Evolutionary conservation across 2,888 invertebrate species (phyloP).

Genomic region (Scaeva pyrastri): DNA sequence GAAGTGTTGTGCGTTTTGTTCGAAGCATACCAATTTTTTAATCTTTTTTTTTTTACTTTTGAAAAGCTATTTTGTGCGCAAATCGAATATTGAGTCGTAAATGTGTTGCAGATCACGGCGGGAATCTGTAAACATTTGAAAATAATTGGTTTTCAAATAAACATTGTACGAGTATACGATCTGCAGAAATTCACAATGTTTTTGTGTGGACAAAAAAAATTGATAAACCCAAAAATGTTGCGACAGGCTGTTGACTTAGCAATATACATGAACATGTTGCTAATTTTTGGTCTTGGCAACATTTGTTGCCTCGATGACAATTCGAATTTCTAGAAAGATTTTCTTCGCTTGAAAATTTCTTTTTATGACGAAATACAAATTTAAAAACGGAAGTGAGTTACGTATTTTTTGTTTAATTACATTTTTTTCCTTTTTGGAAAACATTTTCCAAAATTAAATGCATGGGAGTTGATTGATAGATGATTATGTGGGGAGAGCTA

Average conservation of each 20-base stretch:
- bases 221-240: background rate
- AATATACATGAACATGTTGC: slow-evolving; percentile 41
- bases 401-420: background rate
- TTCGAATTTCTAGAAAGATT: background rate
- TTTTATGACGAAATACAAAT: background rate
- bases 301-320: background rate
- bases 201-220: background rate
- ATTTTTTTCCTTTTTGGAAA: slow-evolving; percentile 5
- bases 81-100: slow-evolving; percentile 76
- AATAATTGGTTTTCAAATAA: slow-evolving; percentile 77
- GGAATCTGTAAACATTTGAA: slow-evolving; percentile 76
- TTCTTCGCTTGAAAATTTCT: background rate
- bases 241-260: background rate
- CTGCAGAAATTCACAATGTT: slow-evolving; percentile 42
- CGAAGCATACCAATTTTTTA: slow-evolving; percentile 19
- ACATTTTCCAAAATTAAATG: slow-evolving; percentile 36
- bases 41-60: background rate
- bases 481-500: slow-evolving; percentile 4
- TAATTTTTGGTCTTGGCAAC: slow-evolving; percentile 16
- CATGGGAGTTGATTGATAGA: slow-evolving; percentile 63
- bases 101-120: slow-evolving; percentile 77
- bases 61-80: slow-evolving; percentile 46
- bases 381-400: slow-evolving; percentile 8
- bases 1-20: slow-evolving; percentile 52
- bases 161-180: slow-evolving; percentile 45